Conservation (phyloP, 2,797 vertebrate species). For the Pangasius krempfi region DNA sequence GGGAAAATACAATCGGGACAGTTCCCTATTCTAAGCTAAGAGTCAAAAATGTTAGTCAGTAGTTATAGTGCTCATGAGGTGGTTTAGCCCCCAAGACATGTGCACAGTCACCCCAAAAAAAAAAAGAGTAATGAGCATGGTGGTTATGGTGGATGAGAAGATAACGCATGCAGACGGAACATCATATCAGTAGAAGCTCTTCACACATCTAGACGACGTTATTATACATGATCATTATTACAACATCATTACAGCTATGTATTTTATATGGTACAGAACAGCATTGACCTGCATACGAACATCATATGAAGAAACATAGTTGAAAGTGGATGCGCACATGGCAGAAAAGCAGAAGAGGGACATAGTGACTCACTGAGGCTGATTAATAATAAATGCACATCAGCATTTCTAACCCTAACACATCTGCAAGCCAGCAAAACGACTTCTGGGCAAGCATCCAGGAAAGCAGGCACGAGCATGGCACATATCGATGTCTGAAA, state of each 20-base stretch:
- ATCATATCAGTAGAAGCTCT: background rate
- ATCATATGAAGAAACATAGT: background rate
- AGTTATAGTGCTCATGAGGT: slow-evolving; percentile 17
- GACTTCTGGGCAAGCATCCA: slow-evolving; percentile 19
- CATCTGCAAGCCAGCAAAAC: slow-evolving; percentile 23
- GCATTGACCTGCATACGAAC: background rate
- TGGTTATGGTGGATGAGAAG: background rate
- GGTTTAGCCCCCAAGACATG: background rate
- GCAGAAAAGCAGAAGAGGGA: slow-evolving; percentile 6
- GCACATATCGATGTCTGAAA: slow-evolving; percentile 26
- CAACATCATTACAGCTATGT: background rate
- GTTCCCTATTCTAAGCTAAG: slow-evolving; percentile 18
- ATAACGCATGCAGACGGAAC: background rate
- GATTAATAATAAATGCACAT: background rate
- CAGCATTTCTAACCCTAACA: slow-evolving; percentile 8
- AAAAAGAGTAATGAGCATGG: background rate
- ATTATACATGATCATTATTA: too few species aligned
- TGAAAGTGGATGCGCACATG: background rate
- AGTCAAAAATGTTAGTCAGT: background rate
- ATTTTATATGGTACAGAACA: background rate
- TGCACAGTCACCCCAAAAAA: background rate
- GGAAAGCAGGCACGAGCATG: background rate
- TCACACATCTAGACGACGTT: background rate
- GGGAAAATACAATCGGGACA: background rate
- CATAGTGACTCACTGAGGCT: background rate